Base-by-base conservation (phyloP, 2,888 invertebrate species). In the Synanthedon myopaeformis region DNA sequence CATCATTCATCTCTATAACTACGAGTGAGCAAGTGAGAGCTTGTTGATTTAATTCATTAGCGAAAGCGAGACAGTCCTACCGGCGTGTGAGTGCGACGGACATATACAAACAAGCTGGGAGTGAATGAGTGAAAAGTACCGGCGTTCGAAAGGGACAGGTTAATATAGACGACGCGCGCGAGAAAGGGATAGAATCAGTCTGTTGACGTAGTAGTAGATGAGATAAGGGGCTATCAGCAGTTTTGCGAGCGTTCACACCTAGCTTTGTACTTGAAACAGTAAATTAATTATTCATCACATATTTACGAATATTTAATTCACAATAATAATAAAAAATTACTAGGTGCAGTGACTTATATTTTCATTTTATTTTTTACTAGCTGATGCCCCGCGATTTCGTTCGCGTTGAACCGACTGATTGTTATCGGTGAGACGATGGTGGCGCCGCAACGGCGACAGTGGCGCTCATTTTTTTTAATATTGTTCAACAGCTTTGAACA, bases 41-140 rank as follows among this genome's bases (percentile, higher is more conserved):
- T 79, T 82, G 84, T 80, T 86, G 85, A 83, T 83, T 82, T 79
- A 87, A 88, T 89, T 89, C 89, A 86, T 89, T 89, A 88, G 86
- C 67, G 74, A 59, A 72, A 79, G 59, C 57, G 78, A 73, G 81
- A 79, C 63, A 61, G 70, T 55, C 62, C 65, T 61, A 73, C 67
- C 62, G 69, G 72, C 70, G 79, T 71, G 73, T 59, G 72, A 78
- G 63, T 59, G 76, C 51, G 70, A 74, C 54, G 56, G 53, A 42
- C 63, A 56, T 58, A 51, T 52, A 41, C 52, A 45, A 10, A 12
- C 49, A 4, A 19, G 8, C n/a, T 42, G 54, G 50, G 51, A n/a
- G 35, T 54, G 56, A 58, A 63, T 58, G 59, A 57, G 69, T 63
- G 68, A 67, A 58, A 66, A 69, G 65, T 68, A 72, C 69, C 65